Base-by-base conservation (phyloP, 2,113 vertebrate genomes). In the Scatophagus argus region DNA sequence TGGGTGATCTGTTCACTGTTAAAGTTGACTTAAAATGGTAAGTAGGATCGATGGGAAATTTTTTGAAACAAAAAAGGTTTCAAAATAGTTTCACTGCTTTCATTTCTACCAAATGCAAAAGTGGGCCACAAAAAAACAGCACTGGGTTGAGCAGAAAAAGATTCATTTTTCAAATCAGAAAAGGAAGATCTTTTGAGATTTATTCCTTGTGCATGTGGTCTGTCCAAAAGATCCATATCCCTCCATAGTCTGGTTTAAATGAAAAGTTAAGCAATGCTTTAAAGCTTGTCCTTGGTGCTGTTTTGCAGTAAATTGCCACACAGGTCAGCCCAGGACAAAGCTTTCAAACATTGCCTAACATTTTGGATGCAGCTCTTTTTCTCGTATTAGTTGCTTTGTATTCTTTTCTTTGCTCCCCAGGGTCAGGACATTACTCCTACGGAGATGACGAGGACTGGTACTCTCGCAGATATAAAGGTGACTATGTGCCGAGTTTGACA, bases 361-460 rank as follows among this genome's bases (percentile, higher is more conserved):
- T 74, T 79, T 81, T 88, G 63, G 72, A 87, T 21, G 52, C 34
- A 65, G 17, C 36, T 71, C 71, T 61, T 67, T 47, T 82, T 25
- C 8, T 46, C 52, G 25, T 87, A 87, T 76, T 89, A 92, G 87
- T 87, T 81, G 79, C 85, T 91, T 91, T 93, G 86, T 91, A 93
- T 91, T 94, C 93, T 94, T 90, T 93, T 95, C 94, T 91, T 93
- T 87, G 94, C 88, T 86, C 95, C 83, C 64, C 96, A 99, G 97
- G 98, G 88, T 99, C 98, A 71, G 98, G 97, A 95, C 96, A 96
- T 62, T 96, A 95, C 81, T 76, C 94, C 49, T 92, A 97, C 85
- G 96, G 96, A 95, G 98, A 99, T 13, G 97, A 98, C 6, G 97
- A 98, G 94, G 97, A 97, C 93, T 94, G 91, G 86, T 96, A 96